Conservation (phyloP, 2,113 vertebrate genomes). For the Ondatra zibethicus region DNA sequence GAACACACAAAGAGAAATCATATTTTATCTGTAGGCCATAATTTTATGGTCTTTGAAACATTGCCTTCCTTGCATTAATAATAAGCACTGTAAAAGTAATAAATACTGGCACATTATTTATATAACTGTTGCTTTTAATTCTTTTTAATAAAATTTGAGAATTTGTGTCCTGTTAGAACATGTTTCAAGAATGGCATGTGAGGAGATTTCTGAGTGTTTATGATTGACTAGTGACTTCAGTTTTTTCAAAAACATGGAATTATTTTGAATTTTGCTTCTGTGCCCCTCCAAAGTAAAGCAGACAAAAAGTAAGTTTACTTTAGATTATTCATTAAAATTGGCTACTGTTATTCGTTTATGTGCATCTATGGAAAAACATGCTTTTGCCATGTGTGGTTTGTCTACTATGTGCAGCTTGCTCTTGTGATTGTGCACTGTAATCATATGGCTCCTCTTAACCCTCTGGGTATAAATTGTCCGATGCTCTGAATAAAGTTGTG, state of each 20-base stretch:
- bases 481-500: background rate
- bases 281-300: background rate
- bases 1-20: background rate
- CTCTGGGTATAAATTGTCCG: background rate
- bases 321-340: background rate
- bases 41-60: conserved; percentile 1
- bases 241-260: background rate
- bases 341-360: background rate
- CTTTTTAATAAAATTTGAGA: conserved; percentile 18
- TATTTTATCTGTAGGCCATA: background rate
- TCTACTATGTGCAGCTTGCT: background rate
- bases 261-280: background rate
- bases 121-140: background rate
- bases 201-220: background rate
- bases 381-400: background rate
- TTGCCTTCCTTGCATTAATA: background rate
- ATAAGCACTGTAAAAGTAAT: background rate
- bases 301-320: background rate
- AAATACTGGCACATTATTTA: background rate
- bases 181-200: background rate
- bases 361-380: background rate
- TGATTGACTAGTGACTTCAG: background rate
- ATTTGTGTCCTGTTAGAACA: background rate
- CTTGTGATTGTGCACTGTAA: background rate
- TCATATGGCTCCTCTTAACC: background rate